A percentile compares a stretch with the other conserved stretches of the same genome.
Evolutionary conservation across 2,113 vertebrate species (phyloP).

Genomic region (Phoxinus phoxinus): DNA sequence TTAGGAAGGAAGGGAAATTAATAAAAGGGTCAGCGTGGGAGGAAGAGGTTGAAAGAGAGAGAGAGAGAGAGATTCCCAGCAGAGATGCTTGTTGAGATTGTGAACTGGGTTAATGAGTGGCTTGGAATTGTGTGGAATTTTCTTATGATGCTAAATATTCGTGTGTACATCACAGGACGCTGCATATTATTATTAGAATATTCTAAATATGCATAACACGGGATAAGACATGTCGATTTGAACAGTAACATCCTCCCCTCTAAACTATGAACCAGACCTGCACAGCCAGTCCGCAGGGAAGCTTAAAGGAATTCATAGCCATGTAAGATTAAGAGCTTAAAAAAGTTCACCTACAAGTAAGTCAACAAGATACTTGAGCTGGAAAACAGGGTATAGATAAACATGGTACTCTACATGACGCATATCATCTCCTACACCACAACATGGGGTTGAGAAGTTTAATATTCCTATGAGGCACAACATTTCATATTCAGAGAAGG

Average conservation of each 20-base stretch:
- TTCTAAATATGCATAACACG: background rate
- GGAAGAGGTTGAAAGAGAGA: slow-evolving; percentile 13
- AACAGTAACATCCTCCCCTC: slow-evolving; percentile 49
- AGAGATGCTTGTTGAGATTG: background rate
- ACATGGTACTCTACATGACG: background rate
- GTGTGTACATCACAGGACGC: no score
- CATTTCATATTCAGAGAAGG: no score
- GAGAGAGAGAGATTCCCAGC: slow-evolving; percentile 9
- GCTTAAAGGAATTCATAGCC: background rate
- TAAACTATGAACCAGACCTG: background rate
- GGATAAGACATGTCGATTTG: background rate
- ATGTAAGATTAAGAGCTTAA: slow-evolving; percentile 12
- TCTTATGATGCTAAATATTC: background rate
- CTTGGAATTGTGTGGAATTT: background rate
- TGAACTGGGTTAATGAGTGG: slow-evolving; percentile 46
- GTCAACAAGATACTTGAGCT: slow-evolving; percentile 15
- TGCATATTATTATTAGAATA: no score
- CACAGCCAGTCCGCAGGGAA: background rate
- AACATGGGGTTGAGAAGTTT: background rate
- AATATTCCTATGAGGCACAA: no score
- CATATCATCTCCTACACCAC: background rate
- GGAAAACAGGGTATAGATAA: background rate
- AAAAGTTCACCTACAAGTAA: background rate
- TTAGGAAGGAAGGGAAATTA: background rate
- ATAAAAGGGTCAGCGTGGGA: background rate